Evolutionary conservation across 1,140 invertebrate species (phyloP).

Genomic region (Bombus fervidus): DNA sequence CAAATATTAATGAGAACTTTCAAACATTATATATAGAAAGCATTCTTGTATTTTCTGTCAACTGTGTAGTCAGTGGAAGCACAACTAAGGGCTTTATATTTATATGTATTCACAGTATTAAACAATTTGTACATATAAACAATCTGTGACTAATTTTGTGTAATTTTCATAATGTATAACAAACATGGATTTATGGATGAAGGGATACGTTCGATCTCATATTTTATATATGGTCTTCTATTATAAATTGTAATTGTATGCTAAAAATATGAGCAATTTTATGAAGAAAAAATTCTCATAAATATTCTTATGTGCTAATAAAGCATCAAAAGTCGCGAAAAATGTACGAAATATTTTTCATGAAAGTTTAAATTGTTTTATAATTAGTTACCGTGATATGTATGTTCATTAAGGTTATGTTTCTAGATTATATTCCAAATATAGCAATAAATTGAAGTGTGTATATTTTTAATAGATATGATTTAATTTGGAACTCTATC

Average conservation of each 20-base stretch:
- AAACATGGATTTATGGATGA: constrained; percentile 38
- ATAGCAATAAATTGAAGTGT: not conserved
- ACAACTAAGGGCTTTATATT: constrained; percentile 51
- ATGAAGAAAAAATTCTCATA: not conserved
- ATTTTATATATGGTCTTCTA: not conserved
- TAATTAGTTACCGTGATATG: not conserved
- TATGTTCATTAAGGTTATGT: not conserved
- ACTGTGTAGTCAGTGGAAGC: constrained; percentile 57
- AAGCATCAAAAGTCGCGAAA: not conserved
- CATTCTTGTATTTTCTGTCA: constrained; percentile 62
- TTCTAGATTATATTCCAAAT: not conserved
- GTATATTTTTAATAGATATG: constrained; percentile 18
- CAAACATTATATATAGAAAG: constrained; percentile 48
- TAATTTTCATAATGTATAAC: constrained; percentile 53
- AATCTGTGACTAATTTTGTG: constrained; percentile 58
- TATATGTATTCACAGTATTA: constrained; percentile 76
- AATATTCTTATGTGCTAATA: not conserved
- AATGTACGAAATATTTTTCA: not conserved
- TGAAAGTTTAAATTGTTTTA: not conserved
- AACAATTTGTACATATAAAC: constrained; percentile 74
- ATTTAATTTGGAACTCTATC: not conserved
- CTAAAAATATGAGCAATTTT: not conserved
- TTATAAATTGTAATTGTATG: constrained; percentile 28
- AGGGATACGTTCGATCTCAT: constrained; percentile 35
- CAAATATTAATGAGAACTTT: constrained; percentile 27